A percentile compares a stretch with the other conserved stretches of the same genome.
Evolutionary conservation across 2,888 invertebrate genomes (phyloP).

Genomic region (Drosophila cognata): DNA sequence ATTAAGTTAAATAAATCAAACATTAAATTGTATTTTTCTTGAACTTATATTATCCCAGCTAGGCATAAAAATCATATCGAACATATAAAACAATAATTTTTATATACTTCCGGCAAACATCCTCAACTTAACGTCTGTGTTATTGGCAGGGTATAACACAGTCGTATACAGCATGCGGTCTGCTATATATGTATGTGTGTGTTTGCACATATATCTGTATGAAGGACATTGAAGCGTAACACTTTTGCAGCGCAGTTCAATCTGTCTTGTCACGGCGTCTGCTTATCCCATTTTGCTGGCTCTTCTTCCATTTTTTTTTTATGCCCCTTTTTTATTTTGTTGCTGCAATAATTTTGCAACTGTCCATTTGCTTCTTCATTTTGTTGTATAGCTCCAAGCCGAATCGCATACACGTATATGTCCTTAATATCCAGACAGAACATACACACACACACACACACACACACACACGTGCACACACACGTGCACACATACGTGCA

Average conservation of each 20-base stretch:
- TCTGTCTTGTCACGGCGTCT: slow-evolving; percentile 63
- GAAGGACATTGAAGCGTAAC: slow-evolving; percentile 66
- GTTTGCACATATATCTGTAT: slow-evolving; percentile 15
- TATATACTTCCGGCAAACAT: not conserved
- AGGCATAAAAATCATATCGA: not conserved
- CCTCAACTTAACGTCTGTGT: not conserved
- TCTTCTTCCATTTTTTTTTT: slow-evolving; percentile 22
- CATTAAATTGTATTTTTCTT: not conserved
- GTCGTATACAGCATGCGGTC: slow-evolving; percentile 2
- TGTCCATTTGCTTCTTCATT: slow-evolving; percentile 70
- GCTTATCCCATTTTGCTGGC: slow-evolving; percentile 30
- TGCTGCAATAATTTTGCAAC: slow-evolving; percentile 67
- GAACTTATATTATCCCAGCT: not conserved
- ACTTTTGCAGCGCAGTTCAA: slow-evolving; percentile 54
- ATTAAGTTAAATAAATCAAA: not conserved
- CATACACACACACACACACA: slow-evolving; percentile 11
- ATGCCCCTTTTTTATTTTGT: not conserved
- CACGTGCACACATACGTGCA: slow-evolving; percentile 8
- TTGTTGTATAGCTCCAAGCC: slow-evolving; percentile 21
- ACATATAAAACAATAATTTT: not conserved
- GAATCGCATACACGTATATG: slow-evolving; percentile 30
- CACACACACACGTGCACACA: not conserved
- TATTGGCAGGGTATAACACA: not conserved
- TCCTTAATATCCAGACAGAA: slow-evolving; percentile 52
- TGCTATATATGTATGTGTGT: not conserved